phyloP scores from a whole-genome alignment of 92 coral and sea anemone species.

The Plumapathes pennacea region DNA sequence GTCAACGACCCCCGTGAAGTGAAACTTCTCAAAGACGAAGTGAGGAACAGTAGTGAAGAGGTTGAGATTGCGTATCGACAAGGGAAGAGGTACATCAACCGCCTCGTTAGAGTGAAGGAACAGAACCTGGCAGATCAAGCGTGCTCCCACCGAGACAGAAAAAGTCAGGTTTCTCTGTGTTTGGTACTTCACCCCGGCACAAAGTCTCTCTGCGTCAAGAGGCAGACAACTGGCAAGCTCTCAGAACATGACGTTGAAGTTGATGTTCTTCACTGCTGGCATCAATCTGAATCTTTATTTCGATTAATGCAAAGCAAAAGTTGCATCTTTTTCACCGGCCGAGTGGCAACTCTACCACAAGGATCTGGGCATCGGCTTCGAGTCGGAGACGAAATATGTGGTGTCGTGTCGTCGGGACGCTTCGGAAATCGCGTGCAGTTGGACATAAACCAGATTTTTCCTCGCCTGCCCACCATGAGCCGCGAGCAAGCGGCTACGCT shows the following conservation, averaged over 20 bases:
- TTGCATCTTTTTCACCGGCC: slow-evolving; percentile 19
- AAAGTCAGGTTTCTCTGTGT: neutral
- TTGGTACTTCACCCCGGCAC: slow-evolving; percentile 3
- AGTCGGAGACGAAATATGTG: slow-evolving; percentile 37
- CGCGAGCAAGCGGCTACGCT: slow-evolving; percentile 34
- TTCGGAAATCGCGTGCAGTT: slow-evolving; percentile 21
- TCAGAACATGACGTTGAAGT: slow-evolving; percentile 1
- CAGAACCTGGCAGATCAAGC: neutral
- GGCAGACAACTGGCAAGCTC: slow-evolving; percentile 3
- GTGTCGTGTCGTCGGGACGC: slow-evolving; percentile 31
- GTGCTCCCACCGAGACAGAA: neutral
- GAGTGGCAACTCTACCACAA: slow-evolving; percentile 2
- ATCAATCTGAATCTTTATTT: slow-evolving; percentile 1
- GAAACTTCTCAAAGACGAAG: slow-evolving; percentile 5
- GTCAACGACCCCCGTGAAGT: slow-evolving; percentile 4
- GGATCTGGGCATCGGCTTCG: neutral
- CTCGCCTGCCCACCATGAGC: slow-evolving; percentile 30
- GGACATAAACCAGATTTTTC: slow-evolving; percentile 1
- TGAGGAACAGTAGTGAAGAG: slow-evolving; percentile 8
- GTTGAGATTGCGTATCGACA: slow-evolving; percentile 59
- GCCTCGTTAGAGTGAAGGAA: slow-evolving; percentile 12
- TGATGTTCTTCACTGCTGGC: slow-evolving; percentile 2
- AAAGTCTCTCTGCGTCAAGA: slow-evolving; percentile 8
- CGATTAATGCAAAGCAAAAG: slow-evolving; percentile 6
- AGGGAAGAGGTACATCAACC: slow-evolving; percentile 50